phyloP scores from a whole-genome alignment of 2,888 invertebrate species.

The Cataglyphis rosenhaueri region DNA sequence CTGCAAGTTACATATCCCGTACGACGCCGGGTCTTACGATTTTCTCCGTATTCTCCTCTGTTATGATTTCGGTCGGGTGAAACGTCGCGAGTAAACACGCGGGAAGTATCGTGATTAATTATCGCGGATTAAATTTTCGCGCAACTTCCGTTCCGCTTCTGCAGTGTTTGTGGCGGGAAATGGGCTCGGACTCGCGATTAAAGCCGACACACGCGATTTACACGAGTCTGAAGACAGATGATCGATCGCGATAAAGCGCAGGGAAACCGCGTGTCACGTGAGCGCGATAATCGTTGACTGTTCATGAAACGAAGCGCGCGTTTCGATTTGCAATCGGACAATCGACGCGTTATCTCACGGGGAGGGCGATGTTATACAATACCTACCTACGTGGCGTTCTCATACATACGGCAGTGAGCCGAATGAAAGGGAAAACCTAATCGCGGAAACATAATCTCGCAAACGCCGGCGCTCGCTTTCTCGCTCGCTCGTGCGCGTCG shows the following conservation, averaged over 20 bases:
- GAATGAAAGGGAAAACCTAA: conserved; percentile 81
- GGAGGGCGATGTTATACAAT: not conserved
- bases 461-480: conserved; percentile 39
- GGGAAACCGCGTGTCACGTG: not conserved
- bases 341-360: not conserved
- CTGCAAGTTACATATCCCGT: not conserved
- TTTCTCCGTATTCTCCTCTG: not conserved
- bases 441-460: conserved; percentile 53
- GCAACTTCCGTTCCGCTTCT: not conserved
- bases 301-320: no score
- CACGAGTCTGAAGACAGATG: not conserved
- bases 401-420: conserved; percentile 72
- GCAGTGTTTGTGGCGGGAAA: not conserved
- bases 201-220: not conserved
- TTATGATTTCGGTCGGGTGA: no score
- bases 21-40: not conserved
- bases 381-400: not conserved
- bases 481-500: conserved; percentile 20
- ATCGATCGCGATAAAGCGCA: not conserved
- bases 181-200: not conserved
- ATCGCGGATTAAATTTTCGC: not conserved
- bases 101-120: not conserved
- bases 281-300: conserved; percentile 7
- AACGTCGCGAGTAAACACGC: no score
- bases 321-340: not conserved